A percentile compares a stretch with the other conserved stretches of the same genome.
These are phyloP conservation scores for Archaeoteleia sp. DNA, from an alignment of 2,888 invertebrate species.

Conservation along the genomic window DNA sequence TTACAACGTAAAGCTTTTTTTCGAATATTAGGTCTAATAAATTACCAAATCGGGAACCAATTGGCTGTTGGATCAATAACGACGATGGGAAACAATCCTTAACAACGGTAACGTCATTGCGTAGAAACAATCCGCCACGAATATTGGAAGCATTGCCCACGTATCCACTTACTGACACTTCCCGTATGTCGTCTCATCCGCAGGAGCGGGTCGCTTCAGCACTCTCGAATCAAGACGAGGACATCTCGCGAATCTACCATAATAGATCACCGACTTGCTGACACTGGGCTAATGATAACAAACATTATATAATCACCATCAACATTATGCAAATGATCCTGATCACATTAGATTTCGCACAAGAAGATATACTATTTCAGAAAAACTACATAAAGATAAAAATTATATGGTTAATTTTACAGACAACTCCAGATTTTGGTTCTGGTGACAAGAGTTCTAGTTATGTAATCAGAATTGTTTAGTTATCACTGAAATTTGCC, in stretches of 20 bases:
- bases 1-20: neutral
- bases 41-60: conserved; percentile 30
- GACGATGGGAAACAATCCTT: conserved; percentile 52
- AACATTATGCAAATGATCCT: conserved; percentile 1
- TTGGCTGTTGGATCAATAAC: conserved; percentile 64
- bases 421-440: too few relatives aligned
- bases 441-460: too few relatives aligned
- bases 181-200: conserved; percentile 11
- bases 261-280: conserved; percentile 56
- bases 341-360: too few relatives aligned
- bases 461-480: too few relatives aligned
- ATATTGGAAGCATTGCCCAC: conserved; percentile 70
- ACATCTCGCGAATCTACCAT: conserved; percentile 24
- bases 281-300: conserved; percentile 25
- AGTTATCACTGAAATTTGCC: too few relatives aligned
- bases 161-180: conserved; percentile 58
- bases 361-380: too few relatives aligned
- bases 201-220: conserved; percentile 33
- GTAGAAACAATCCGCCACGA: conserved; percentile 67
- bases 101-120: conserved; percentile 24
- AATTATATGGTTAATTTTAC: too few relatives aligned
- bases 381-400: too few relatives aligned
- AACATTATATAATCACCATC: neutral
- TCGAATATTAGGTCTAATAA: conserved; percentile 16
- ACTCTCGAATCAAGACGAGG: conserved; percentile 42